Evolutionary conservation across 2,113 vertebrate species (phyloP).

Genomic region (Uropsilus gracilis): DNA sequence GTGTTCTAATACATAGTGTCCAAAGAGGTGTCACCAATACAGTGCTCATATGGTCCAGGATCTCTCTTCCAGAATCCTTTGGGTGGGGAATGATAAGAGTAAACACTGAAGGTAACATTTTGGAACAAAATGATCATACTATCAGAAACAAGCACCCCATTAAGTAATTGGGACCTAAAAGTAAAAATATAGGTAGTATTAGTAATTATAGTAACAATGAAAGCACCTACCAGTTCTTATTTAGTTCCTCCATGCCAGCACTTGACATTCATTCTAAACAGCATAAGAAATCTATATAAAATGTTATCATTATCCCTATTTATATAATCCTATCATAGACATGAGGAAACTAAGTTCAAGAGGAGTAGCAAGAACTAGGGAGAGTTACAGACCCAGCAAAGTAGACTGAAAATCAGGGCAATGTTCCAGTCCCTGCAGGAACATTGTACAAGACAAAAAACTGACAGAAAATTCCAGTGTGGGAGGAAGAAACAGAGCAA

Average conservation of each 20-base stretch:
- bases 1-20: background rate
- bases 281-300: conserved; percentile 13
- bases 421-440: background rate
- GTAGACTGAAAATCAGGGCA: background rate
- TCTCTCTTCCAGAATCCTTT: background rate
- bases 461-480: background rate
- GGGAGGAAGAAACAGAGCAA: background rate
- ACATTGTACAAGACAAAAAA: conserved; percentile 28
- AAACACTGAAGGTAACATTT: background rate
- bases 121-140: background rate
- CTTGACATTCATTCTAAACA: conserved; percentile 6
- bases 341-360: background rate
- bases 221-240: background rate
- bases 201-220: conserved; percentile 10
- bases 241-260: background rate
- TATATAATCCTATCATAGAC: background rate
- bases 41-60: background rate
- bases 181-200: background rate
- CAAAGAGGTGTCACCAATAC: background rate
- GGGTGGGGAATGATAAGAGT: background rate
- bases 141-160: background rate
- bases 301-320: background rate
- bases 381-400: background rate
- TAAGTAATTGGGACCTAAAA: background rate
- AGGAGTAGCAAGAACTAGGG: background rate